Percentiles rank a stretch among this genome's conserved stretches.
Evolutionary conservation across 1,140 invertebrate species (phyloP).

Genomic region (Cheumatopsyche charites): DNA sequence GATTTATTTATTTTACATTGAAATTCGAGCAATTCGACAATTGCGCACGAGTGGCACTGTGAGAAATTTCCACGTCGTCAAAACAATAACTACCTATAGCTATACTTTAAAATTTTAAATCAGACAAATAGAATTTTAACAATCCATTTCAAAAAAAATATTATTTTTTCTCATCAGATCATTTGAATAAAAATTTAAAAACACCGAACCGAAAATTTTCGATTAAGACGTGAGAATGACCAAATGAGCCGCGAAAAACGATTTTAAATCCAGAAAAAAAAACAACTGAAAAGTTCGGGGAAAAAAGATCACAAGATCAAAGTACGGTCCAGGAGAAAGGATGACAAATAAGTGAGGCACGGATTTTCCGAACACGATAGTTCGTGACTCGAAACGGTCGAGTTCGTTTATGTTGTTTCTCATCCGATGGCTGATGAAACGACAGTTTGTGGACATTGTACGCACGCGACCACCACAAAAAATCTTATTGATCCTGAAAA

Average conservation of each 20-base stretch:
- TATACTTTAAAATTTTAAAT: too few relatives aligned
- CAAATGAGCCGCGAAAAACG: neutral
- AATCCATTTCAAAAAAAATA: too few relatives aligned
- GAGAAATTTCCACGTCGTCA: too few relatives aligned
- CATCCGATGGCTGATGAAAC: neutral
- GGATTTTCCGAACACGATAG: slow-evolving; percentile 13
- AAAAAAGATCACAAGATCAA: neutral
- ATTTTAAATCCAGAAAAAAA: neutral
- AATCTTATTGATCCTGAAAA: neutral
- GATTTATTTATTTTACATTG: too few relatives aligned
- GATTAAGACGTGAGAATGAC: neutral
- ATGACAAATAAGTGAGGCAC: slow-evolving; percentile 21
- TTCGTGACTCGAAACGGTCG: slow-evolving; percentile 22
- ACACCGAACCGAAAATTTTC: too few relatives aligned
- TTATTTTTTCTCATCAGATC: too few relatives aligned
- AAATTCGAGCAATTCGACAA: too few relatives aligned
- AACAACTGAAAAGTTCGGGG: neutral
- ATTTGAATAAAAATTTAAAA: too few relatives aligned
- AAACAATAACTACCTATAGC: too few relatives aligned
- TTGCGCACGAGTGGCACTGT: too few relatives aligned
- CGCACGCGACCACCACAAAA: slow-evolving; percentile 12
- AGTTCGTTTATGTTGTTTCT: slow-evolving; percentile 4
- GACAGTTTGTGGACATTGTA: neutral
- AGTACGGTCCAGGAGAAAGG: slow-evolving; percentile 12
- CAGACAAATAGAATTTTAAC: too few relatives aligned